Base-by-base conservation (phyloP, 2,888 invertebrate genomes). In the Zygogramma bicolorata region DNA sequence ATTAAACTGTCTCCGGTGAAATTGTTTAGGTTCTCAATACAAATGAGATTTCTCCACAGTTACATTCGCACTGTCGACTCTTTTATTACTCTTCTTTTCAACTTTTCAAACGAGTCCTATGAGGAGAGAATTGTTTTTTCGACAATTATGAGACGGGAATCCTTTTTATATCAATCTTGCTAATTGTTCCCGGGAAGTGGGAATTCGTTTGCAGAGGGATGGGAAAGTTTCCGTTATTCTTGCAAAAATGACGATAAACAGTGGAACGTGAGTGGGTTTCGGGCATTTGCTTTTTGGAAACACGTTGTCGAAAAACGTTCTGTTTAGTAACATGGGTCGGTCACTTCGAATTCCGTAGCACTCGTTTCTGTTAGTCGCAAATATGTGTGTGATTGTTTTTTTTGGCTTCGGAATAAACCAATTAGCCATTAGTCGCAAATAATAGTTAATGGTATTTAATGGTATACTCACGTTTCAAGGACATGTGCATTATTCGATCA, bases 41-140 rank as follows among this genome's bases (percentile, higher is more conserved):
- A 27, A 53, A 53, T 53, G 22, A 53, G 53, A 53, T 27, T 53
- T 53, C 25, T 53, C 18, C 53, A 63, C 63, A 63, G 46, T 42
- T 46, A 13, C n/a, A 53, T 22, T 27, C n/a, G 27, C 27, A 27
- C 13, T 53, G 63, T 13, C 13, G 27, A 46, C 27, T 46, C 18
- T 63, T 63, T 63, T 31, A 63, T 63, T 46, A 15, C 13, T 27
- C 42, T 62, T 18, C 46, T 27, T n/a, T 46, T 29, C 13, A 27
- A 63, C 27, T 46, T 63, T 20, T 15, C 10, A 7, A 63, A 63
- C 31, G 49, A 46, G 29, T 46, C 63, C 46, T 49, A 46, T 63
- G 49, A 63, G 63, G 13, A 46, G 29, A 10, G 46, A 25, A 62
- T 8, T 42, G 46, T 46, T 40, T 46, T 15, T 63, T 31, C 38